These are phyloP conservation scores for Conus ventricosus DNA, from an alignment of 1,140 invertebrate species.

Conservation along the genomic window DNA sequence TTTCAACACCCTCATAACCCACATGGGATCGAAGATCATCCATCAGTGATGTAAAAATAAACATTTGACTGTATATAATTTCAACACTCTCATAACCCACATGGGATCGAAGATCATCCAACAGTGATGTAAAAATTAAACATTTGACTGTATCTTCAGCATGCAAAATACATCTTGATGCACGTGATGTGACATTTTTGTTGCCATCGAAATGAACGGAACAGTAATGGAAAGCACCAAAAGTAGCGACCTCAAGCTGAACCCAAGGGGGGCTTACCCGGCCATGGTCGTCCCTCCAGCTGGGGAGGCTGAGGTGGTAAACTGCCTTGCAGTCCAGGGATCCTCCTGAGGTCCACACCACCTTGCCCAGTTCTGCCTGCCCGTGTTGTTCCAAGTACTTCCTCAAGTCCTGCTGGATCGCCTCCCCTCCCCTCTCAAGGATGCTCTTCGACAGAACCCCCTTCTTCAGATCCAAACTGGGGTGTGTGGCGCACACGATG, in stretches of 20 bases:
- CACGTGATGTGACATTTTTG: too few species aligned
- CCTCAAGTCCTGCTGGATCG: conserved; percentile 41
- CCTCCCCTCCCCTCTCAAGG: conserved; percentile 37
- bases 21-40: too few species aligned
- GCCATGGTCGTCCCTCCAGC: conserved; percentile 25
- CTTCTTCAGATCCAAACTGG: conserved; percentile 46
- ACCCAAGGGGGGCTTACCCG: neutral
- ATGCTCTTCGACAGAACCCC: conserved; percentile 50
- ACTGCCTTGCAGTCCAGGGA: conserved; percentile 48
- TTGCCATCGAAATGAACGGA: too few species aligned
- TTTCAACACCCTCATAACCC: too few species aligned
- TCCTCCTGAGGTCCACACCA: conserved; percentile 50
- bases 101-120: too few species aligned
- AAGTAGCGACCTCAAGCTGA: neutral
- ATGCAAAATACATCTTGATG: too few species aligned
- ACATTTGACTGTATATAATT: too few species aligned
- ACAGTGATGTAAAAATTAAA: too few species aligned
- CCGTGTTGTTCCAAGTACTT: conserved; percentile 30
- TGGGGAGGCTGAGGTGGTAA: conserved; percentile 52
- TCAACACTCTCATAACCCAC: too few species aligned
- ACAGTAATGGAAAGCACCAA: neutral
- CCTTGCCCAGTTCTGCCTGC: conserved; percentile 36
- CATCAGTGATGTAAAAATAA: too few species aligned
- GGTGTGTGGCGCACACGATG: conserved; percentile 49
- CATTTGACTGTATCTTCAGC: too few species aligned